Percentiles rank a stretch among this genome's conserved stretches.
These are phyloP conservation scores for Chymomyza caudatula DNA, from an alignment of 2,888 invertebrate species.

Conservation along the genomic window DNA sequence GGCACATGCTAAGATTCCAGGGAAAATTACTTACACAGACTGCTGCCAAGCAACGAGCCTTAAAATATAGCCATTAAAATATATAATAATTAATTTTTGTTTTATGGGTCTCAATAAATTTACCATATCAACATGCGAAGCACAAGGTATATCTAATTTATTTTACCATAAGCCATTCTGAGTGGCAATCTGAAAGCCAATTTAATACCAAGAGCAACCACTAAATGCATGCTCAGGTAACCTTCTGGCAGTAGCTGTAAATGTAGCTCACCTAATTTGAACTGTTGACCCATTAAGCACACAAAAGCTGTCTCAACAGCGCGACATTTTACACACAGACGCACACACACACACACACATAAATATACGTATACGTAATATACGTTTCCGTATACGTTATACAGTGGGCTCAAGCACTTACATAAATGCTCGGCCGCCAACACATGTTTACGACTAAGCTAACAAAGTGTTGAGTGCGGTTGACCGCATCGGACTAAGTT, in stretches of 20 bases:
- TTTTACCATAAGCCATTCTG: not conserved
- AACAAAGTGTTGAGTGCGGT: slow-evolving; percentile 61
- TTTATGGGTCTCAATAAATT: not conserved
- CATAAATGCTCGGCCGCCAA: slow-evolving; percentile 4
- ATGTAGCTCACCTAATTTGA: slow-evolving; percentile 62
- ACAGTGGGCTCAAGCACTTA: slow-evolving; percentile 35
- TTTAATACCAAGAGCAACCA: not conserved
- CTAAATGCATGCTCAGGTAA: not conserved
- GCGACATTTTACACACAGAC: not conserved
- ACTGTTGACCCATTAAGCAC: slow-evolving; percentile 64
- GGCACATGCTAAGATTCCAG: not conserved
- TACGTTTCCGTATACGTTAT: not conserved
- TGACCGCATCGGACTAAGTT: slow-evolving; percentile 41
- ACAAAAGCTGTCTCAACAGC: slow-evolving; percentile 28
- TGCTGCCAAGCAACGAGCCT: not conserved
- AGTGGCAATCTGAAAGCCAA: not conserved
- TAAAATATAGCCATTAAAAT: not conserved
- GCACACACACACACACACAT: not conserved
- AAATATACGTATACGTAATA: not conserved
- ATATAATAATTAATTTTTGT: not conserved
- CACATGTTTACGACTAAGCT: slow-evolving; percentile 61
- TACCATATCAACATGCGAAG: not conserved
- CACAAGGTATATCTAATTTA: not conserved
- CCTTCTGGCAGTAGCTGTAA: not conserved
- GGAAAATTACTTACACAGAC: not conserved